These are phyloP conservation scores for Labeo rohita DNA, from an alignment of 2,113 vertebrate species.

Conservation along the genomic window DNA sequence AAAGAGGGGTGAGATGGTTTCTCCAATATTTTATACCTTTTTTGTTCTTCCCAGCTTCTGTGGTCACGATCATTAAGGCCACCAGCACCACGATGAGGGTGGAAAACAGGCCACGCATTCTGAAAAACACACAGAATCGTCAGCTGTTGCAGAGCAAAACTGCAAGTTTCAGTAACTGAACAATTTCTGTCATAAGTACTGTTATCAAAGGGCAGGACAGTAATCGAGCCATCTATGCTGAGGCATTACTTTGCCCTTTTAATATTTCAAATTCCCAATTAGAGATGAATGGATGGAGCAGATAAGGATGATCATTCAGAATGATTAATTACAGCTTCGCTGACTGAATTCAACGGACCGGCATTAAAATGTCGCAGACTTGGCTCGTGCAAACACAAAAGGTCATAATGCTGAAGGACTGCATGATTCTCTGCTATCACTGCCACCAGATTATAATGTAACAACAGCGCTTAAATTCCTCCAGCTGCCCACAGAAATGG, in stretches of 20 bases:
- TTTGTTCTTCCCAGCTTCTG: conserved; percentile 83
- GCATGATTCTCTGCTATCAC: conserved; percentile 17
- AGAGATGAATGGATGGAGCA: conserved; percentile 4
- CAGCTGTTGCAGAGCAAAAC: not conserved
- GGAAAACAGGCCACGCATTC: conserved; percentile 78
- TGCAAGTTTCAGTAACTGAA: not conserved
- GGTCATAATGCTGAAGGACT: not conserved
- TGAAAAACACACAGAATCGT: conserved; percentile 58
- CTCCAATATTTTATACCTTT: conserved; percentile 73
- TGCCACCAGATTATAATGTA: conserved; percentile 25
- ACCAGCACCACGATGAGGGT: conserved; percentile 73
- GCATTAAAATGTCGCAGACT: conserved; percentile 24
- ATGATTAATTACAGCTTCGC: conserved; percentile 19
- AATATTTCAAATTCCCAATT: conserved; percentile 26
- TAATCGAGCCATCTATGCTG: not conserved
- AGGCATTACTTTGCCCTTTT: conserved; percentile 11
- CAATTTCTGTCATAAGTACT: not conserved
- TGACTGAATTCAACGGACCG: not conserved
- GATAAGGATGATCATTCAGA: conserved; percentile 32
- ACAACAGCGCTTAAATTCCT: conserved; percentile 1
- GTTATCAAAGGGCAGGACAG: conserved; percentile 15
- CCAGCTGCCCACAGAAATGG: not conserved
- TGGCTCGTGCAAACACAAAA: conserved; percentile 14
- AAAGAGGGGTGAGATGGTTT: not conserved
- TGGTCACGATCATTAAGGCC: conserved; percentile 73